Evolutionary conservation across 1,140 invertebrate genomes (phyloP), one percentile per base, ranked within the genome.

Genomic region (Bicyclus anynana): DNA sequence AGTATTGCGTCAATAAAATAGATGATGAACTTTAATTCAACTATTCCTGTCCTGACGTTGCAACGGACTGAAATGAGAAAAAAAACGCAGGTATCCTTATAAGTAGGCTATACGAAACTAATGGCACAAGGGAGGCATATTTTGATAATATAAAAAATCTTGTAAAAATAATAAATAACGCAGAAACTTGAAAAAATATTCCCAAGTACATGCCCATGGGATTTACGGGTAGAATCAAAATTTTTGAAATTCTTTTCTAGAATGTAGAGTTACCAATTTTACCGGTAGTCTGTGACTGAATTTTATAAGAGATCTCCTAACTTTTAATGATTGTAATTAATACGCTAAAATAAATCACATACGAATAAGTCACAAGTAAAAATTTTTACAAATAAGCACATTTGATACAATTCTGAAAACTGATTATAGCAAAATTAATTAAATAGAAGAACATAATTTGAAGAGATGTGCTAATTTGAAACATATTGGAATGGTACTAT

Each of bases 201-300:
- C 74, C 65, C 62, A 80, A 75, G 72, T 65, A 74, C 68, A 76
- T 79, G 72, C 82, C 82, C 77, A 73, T 74, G 40, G 77, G 73
- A 60, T 58, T 46, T 73, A 76, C 60, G 79, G 74, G 72, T 76
- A 69, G 72, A 66, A 59, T 60, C 70, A 69, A 77, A 70, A 72
- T 72, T 83, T 84, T 88, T 75, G 78, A 81, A 83, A 83, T 80
- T 69, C 67, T 88, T 87, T 86, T 84, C 74, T 86, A 86, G 79
- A 67, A 52, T 57, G 75, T 86, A 87, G 80, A 51, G 66, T 77
- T 77, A 77, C 71, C 73, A 71, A 81, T 77, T 77, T 83, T 77
- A 80, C 63, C 73, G 75, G 77, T 84, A 86, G 84, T 71, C 71
- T 66, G 78, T 72, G 85, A 88, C 85, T 86, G 83, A 88, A 88